Evolutionary conservation across 1,140 invertebrate genomes (phyloP).

Genomic region (Saccostrea cuccullata): DNA sequence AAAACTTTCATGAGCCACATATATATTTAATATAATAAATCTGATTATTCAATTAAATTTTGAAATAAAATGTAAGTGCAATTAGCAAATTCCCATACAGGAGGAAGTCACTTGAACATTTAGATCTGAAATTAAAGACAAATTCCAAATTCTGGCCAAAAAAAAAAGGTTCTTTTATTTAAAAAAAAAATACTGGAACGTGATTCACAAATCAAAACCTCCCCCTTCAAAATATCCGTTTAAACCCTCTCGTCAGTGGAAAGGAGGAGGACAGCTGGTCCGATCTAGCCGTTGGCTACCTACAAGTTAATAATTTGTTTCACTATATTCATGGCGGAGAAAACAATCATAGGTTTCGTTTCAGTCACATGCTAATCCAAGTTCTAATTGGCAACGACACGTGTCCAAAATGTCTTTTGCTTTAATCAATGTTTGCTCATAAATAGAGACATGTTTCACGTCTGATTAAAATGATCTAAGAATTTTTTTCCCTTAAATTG

Average conservation of each 20-base stretch:
- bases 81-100: too few species aligned
- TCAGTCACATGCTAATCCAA: slow-evolving; percentile 26
- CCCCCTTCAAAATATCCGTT: not conserved
- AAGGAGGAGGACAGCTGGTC: not conserved
- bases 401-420: slow-evolving; percentile 17
- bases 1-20: too few species aligned
- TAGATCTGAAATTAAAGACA: too few species aligned
- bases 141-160: not conserved
- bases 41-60: too few species aligned
- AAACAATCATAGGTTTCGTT: slow-evolving; percentile 27
- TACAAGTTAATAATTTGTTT: slow-evolving; percentile 6
- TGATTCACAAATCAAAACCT: not conserved
- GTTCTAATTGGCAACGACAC: slow-evolving; percentile 15
- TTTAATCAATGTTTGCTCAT: slow-evolving; percentile 12
- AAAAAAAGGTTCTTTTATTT: not conserved
- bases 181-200: not conserved
- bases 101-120: too few species aligned
- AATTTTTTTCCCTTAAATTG: not conserved
- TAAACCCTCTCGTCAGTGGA: not conserved
- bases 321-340: slow-evolving; percentile 20
- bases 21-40: too few species aligned
- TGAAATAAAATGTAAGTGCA: too few species aligned
- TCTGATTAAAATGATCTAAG: slow-evolving; percentile 8
- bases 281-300: not conserved
- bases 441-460: not conserved